Evolutionary conservation across 2,113 vertebrate species (phyloP).

Genomic region (Progne subis): DNA sequence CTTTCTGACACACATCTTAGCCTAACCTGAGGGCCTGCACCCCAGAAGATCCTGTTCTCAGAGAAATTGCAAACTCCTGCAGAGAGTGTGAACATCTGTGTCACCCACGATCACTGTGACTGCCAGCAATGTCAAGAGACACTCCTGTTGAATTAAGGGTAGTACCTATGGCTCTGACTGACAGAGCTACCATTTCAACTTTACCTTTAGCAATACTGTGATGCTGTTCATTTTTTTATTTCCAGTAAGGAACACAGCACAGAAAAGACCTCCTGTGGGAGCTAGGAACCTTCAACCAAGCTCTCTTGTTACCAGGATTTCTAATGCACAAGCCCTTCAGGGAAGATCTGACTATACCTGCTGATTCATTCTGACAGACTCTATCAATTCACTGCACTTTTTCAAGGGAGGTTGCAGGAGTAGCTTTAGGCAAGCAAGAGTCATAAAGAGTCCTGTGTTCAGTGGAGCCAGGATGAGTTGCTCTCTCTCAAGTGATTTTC

Average conservation of each 20-base stretch:
- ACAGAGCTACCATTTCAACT: background rate
- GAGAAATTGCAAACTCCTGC: background rate
- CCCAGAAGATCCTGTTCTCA: background rate
- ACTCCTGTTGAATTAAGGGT: background rate
- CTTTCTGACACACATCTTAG: background rate
- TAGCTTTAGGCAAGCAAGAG: background rate
- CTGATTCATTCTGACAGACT: slow-evolving; percentile 14
- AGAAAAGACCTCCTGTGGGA: background rate
- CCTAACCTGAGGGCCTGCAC: background rate
- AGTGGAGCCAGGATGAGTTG: background rate
- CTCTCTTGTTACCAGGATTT: background rate
- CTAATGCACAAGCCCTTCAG: background rate
- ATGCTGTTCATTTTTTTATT: background rate
- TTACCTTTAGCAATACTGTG: background rate
- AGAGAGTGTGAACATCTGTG: background rate
- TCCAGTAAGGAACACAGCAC: background rate
- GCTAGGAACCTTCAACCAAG: background rate
- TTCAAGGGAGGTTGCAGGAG: background rate
- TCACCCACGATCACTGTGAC: background rate
- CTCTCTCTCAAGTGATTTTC: background rate
- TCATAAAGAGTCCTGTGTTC: background rate
- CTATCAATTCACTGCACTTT: slow-evolving; percentile 1
- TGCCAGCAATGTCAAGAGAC: background rate
- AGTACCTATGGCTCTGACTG: background rate
- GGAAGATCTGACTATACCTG: background rate